phyloP scores from a whole-genome alignment of 1,140 invertebrate genomes.

The Dreissena polymorpha region DNA sequence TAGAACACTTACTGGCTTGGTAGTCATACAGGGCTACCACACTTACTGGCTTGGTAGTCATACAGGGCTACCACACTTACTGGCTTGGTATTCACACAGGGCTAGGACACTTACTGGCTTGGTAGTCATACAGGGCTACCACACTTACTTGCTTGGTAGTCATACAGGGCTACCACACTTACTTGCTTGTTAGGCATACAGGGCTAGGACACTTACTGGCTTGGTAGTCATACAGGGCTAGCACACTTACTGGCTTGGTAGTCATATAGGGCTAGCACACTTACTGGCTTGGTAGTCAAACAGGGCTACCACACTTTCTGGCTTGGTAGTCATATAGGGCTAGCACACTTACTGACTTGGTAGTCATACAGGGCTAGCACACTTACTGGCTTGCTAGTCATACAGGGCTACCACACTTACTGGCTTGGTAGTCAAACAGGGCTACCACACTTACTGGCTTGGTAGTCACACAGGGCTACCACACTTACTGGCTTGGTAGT shows the following conservation, averaged over 20 bases:
- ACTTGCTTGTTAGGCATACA: conserved; percentile 97
- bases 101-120: too few species aligned
- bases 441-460: too few species aligned
- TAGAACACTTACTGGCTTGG: too few species aligned
- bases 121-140: conserved; percentile 95
- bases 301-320: too few species aligned
- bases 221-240: conserved; percentile 96
- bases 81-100: conserved; percentile 95
- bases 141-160: too few species aligned
- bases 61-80: conserved; percentile 93
- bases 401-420: conserved; percentile 93
- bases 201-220: too few species aligned
- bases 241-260: too few species aligned
- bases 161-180: conserved; percentile 93
- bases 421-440: conserved; percentile 95
- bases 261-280: conserved; percentile 94
- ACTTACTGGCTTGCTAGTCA: too few species aligned
- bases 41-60: too few species aligned
- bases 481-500: too few species aligned
- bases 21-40: conserved; percentile 95
- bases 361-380: conserved; percentile 96
- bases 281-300: conserved; percentile 98
- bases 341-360: too few species aligned
- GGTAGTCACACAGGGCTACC: conserved; percentile 95
- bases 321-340: conserved; percentile 96